Base-by-base conservation (phyloP, 2,113 vertebrate genomes). In the Antidorcas marsupialis region DNA sequence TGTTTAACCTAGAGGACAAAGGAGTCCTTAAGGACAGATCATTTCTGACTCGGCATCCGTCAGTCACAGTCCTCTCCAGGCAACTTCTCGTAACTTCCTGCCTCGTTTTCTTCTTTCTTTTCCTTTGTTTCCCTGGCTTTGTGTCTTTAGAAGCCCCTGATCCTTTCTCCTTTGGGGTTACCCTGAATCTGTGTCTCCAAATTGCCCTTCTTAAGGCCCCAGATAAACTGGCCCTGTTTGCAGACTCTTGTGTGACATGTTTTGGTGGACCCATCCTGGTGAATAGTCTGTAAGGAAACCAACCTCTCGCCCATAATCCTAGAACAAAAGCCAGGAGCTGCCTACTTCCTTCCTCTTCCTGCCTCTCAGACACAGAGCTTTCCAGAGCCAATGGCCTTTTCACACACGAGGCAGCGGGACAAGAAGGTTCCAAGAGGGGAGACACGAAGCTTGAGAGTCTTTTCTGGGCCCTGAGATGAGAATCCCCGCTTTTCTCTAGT, bases 401-500 rank as follows among this genome's bases (percentile, higher is more conserved):
- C 16, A 25, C 23, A 74, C 14, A 14, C 5, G 6, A 33, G 45
- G n/a, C 62, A 28, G 30, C 6, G 7, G 55, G 36, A 79, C 28
- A 45, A 6, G 57, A 6, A 25, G 16, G 43, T 28, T 52, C n/a
- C 47, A 2, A 16, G 64, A 7, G 64, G 19, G 1, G 45, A 78
- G 64, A 45, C 1, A 4, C 5, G 25, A 57, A 36, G 21, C 4
- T 17, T 23, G 76, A 25, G 14, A 12, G 8, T 27, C 74, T 64
- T 16, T 39, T 57, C 81, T 2, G 12, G 8, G 1, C 55, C 6
- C 8, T 2, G 79, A 0, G n/a, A 33, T 43, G 1, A 79, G 47
- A 9, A 19, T 6, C 3, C 2, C 16, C 5, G 3, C 59, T 17
- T 33, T 33, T 27, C 23, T 45, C 78, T 36, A 50, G 36, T 17